phyloP scores from a whole-genome alignment of 2,797 vertebrate species.

The Gallinago stenura region DNA sequence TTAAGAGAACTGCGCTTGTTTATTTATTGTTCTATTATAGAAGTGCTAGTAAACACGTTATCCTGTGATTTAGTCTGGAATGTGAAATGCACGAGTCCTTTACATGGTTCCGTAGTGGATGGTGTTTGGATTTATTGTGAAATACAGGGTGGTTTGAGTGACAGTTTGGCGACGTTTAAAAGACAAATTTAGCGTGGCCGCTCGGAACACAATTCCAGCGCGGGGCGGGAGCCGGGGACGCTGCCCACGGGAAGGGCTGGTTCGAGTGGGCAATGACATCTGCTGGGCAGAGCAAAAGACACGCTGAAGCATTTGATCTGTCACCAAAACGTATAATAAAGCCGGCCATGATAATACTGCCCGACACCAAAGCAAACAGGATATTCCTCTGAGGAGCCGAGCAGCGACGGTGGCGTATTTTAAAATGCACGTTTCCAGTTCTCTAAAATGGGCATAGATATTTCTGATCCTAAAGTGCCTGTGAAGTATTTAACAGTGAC shows the following conservation, averaged over 20 bases:
- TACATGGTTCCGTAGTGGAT: background rate
- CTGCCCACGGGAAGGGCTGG: background rate
- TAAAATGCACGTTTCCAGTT: background rate
- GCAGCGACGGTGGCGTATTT: background rate
- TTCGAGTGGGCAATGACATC: slow-evolving; percentile 20
- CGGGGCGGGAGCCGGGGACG: background rate
- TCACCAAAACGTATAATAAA: slow-evolving; percentile 44
- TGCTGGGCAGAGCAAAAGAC: slow-evolving; percentile 18
- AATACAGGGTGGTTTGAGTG: background rate
- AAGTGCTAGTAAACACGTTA: background rate
- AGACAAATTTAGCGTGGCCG: slow-evolving; percentile 30
- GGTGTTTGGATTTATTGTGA: background rate
- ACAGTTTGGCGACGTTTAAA: background rate
- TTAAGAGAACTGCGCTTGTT: background rate
- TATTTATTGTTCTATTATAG: background rate
- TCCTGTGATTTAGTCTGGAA: background rate
- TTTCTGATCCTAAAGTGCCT: background rate
- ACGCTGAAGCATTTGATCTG: slow-evolving; percentile 7
- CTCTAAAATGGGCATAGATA: background rate
- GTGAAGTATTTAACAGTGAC: slow-evolving; percentile 5
- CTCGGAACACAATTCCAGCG: background rate
- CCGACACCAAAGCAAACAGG: slow-evolving; percentile 18
- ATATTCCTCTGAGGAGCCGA: background rate
- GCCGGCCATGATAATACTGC: background rate
- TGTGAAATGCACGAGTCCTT: background rate